Conservation (phyloP, 64 coral and sea anemone genomes). For the Trachythela sp. region DNA sequence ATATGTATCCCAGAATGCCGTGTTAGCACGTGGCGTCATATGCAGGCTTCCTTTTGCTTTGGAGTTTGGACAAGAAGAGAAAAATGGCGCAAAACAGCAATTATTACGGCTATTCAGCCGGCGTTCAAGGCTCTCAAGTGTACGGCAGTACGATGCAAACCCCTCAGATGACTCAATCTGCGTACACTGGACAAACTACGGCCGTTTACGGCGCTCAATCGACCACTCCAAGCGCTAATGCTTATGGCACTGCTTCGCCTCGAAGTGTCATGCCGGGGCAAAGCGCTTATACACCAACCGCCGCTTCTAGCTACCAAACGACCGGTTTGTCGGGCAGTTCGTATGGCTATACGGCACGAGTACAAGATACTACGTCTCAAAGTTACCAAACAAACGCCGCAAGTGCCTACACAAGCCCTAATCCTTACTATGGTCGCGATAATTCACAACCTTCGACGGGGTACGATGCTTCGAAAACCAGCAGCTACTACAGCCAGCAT, state of each 20-base stretch:
- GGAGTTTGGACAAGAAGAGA: neutral
- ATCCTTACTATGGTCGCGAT: neutral
- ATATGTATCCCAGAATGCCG: conserved; percentile 24
- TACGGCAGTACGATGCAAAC: conserved; percentile 83
- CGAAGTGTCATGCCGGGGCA: conserved; percentile 66
- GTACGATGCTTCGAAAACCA: neutral
- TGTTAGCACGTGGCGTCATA: conserved; percentile 4
- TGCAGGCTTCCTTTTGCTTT: neutral
- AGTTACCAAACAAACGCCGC: conserved; percentile 72
- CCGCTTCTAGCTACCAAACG: conserved; percentile 61
- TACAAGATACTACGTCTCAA: conserved; percentile 93
- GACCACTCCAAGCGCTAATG: conserved; percentile 63
- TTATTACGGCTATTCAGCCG: conserved; percentile 93
- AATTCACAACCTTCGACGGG: neutral
- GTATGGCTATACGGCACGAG: conserved; percentile 97
- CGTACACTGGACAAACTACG: conserved; percentile 84
- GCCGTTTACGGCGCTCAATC: conserved; percentile 88
- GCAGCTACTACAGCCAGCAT: neutral
- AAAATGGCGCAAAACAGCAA: conserved; percentile 93
- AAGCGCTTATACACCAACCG: conserved; percentile 67
- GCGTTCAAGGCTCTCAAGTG: conserved; percentile 95
- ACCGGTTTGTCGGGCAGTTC: conserved; percentile 61
- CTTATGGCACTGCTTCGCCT: conserved; percentile 82
- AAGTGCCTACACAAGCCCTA: conserved; percentile 57
- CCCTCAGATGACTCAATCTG: conserved; percentile 85